Base-by-base conservation (phyloP, 2,888 invertebrate genomes). In the Falcaria lacertinaria region DNA sequence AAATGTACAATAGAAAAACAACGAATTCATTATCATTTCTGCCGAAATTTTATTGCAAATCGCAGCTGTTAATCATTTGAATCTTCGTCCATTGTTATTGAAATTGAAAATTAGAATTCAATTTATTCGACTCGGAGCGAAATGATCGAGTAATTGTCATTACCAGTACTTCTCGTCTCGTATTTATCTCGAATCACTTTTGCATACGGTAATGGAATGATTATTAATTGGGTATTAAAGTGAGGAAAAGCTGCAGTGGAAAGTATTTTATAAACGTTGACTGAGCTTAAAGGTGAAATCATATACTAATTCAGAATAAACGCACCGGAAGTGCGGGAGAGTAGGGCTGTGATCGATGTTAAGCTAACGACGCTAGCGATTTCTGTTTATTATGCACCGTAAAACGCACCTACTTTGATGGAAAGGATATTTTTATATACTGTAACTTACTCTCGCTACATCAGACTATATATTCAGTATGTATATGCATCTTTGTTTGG, bases 81-180 rank as follows among this genome's bases (percentile, higher is more conserved):
- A 64, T 60, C 60, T 72, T 66, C 64, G 57, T 52, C 64, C 62
- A 76, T 77, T 78, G 78, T 80, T 72, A 75, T 78, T 72, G 70
- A 76, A 77, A 80, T 80, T 72, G 78, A 72, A 76, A 80, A 79
- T 80, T 78, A 76, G 75, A 80, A 74, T 76, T 75, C 77, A 78
- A 77, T 80, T 80, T 79, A 68, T 77, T 73, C 64, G 59, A 64
- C 62, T 65, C 58, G 11, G 59, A 54, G 52, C 52, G 60, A 60
- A 63, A 59, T 68, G 74, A 74, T 78, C 70, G 71, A 71, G 69
- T 64, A 62, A 60, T 64, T 60, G 66, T 65, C 67, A 60, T 57
- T 68, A 28, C 28, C 68, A 70, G 70, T 69, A 69, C 56, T 52
- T 45, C 11, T 11, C 28, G 1, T 28, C 11, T 28, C 11, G 8